Percentiles rank a stretch among this genome's conserved stretches.
Conservation (phyloP, 2,113 vertebrate species). For the Nibea albiflora region DNA sequence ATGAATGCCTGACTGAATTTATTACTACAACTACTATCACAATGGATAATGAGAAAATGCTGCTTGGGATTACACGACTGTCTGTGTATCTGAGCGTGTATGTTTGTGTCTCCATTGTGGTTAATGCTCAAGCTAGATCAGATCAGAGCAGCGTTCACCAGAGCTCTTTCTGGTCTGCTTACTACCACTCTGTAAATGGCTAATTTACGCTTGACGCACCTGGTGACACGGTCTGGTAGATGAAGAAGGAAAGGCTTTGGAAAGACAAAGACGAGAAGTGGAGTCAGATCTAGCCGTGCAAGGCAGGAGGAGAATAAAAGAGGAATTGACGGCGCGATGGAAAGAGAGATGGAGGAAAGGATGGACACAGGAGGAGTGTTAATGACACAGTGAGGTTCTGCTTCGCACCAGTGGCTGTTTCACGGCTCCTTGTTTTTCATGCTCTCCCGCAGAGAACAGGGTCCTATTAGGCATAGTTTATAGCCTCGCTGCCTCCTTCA, state of each 20-base stretch:
- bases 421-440: slow-evolving; percentile 70
- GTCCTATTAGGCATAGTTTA: slow-evolving; percentile 63
- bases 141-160: slow-evolving; percentile 33
- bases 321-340: not conserved
- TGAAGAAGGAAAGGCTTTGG: not conserved
- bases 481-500: slow-evolving; percentile 44
- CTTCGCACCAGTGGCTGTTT: slow-evolving; percentile 53
- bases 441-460: slow-evolving; percentile 59
- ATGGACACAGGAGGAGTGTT: slow-evolving; percentile 33
- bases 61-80: not conserved
- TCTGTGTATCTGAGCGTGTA: too few relatives aligned
- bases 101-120: too few relatives aligned
- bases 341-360: slow-evolving; percentile 11
- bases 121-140: slow-evolving; percentile 13
- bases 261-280: not conserved
- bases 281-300: not conserved
- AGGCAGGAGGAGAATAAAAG: slow-evolving; percentile 14
- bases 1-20: too few relatives aligned
- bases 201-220: slow-evolving; percentile 31
- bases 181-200: slow-evolving; percentile 29
- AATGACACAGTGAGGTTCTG: slow-evolving; percentile 58
- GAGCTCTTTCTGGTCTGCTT: slow-evolving; percentile 15
- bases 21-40: too few relatives aligned
- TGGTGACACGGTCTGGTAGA: slow-evolving; percentile 11
- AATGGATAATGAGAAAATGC: too few relatives aligned